Conservation (phyloP, 2,797 vertebrate genomes). For the Aplochiton taeniatus region DNA sequence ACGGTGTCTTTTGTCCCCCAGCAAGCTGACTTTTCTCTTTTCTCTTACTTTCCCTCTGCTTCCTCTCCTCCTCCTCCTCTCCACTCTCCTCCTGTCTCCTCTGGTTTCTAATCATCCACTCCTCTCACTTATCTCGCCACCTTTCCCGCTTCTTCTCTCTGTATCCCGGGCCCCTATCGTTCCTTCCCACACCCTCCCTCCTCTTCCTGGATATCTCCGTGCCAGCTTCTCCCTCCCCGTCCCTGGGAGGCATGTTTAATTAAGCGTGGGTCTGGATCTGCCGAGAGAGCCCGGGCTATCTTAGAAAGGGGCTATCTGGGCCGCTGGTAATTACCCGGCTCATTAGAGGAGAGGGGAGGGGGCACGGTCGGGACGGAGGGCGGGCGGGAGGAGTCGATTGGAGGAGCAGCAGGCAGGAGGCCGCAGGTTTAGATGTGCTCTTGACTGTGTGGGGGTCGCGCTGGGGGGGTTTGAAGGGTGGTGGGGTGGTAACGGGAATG, state of each 20-base stretch:
- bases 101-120: no score
- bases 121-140: no score
- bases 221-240: conserved; percentile 38
- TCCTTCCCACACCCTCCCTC: neutral
- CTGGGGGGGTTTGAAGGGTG: no score
- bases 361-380: conserved; percentile 21
- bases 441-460: conserved; percentile 35
- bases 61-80: conserved; percentile 27
- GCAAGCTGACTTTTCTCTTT: neutral
- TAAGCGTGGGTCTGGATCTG: conserved; percentile 60
- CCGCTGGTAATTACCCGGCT: conserved; percentile 76
- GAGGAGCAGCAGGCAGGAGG: conserved; percentile 8
- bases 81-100: neutral
- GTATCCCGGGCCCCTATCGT: no score
- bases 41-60: conserved; percentile 50
- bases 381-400: conserved; percentile 26
- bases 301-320: conserved; percentile 55
- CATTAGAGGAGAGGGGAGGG: conserved; percentile 70
- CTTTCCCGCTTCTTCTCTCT: neutral
- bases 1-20: conserved; percentile 48
- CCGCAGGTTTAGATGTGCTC: no score
- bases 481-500: no score
- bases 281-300: conserved; percentile 25
- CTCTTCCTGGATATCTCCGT: neutral
- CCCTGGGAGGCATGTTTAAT: conserved; percentile 77